Evolutionary conservation across 1,140 invertebrate genomes (phyloP), one percentile per base, ranked within the genome.

Genomic region (Euborellia annulipes): DNA sequence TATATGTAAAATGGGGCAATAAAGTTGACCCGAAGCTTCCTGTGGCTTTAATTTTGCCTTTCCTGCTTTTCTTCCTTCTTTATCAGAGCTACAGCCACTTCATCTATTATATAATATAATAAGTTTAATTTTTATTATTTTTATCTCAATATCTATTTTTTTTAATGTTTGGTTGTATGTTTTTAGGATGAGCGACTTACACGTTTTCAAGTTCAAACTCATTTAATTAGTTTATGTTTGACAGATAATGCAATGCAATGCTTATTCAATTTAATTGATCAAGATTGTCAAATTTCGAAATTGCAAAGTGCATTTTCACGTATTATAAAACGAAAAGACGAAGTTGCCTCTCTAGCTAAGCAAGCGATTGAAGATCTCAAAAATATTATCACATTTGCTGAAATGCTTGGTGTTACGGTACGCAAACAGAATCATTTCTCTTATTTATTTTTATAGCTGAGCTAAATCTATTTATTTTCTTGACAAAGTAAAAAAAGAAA

Each of bases 331-430:
- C 75, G 75, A 53, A 60, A 61, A 41, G 70, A 72, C 3, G 75
- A 81, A 55, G 73, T 74, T 16, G 69, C 72, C 11, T 64, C 64
- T 11, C 57, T 79, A 3, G 78, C 79, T 3, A 79, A 78, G 39
- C 68, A 77, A 53, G 84, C 75, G 1, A 52, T 91, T 0, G 63
- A 73, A 43, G 79, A 88, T 48, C 66, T 92, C 36, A 78, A 89
- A 55, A 65, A 63, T 3, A 73, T 90, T 2, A 75, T 79, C 27
- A 66, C 67, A 17, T 64, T 82, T 56, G 72, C 79, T 9, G 70
- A 76, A 54, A 65, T 70, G 20, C 65, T 90, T 18, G 86, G 84
- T 2, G 72, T 87, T 2, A 80, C 78, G 58, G 79, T 88, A 65
- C 56, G 42, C 36, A 27, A 6, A n/a, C n/a, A n/a, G n/a, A n/a